A percentile compares a stretch with the other conserved stretches of the same genome.
Evolutionary conservation across 2,888 invertebrate genomes (phyloP).

Genomic region (Hesperia comma): DNA sequence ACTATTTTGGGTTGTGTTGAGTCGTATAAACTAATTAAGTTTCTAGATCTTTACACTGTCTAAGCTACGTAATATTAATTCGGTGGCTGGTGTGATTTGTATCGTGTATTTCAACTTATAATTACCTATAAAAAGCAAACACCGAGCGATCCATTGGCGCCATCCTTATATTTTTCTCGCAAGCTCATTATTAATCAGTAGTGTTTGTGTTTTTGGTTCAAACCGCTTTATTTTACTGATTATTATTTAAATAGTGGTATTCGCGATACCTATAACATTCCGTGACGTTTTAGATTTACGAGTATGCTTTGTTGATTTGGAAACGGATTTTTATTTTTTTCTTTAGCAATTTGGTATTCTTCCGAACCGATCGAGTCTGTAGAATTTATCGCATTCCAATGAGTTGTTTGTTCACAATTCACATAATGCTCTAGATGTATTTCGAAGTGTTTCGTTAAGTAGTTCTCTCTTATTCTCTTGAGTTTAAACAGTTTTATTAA

Average conservation of each 20-base stretch:
- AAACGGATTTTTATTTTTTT: constrained; percentile 1
- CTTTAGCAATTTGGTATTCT: neutral
- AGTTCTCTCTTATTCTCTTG: neutral
- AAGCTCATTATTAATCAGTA: constrained; percentile 27
- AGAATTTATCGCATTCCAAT: constrained; percentile 7
- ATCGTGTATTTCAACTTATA: neutral
- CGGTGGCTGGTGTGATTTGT: neutral
- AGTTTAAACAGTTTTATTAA: neutral
- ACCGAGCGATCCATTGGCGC: constrained; percentile 19
- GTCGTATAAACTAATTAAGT: neutral
- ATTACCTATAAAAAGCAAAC: constrained; percentile 12
- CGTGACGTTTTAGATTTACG: constrained; percentile 17
- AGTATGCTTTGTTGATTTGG: constrained; percentile 10
- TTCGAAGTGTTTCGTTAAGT: neutral
- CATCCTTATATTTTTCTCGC: constrained; percentile 27
- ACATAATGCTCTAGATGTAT: constrained; percentile 4
- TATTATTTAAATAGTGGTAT: constrained; percentile 19
- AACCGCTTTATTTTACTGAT: constrained; percentile 12
- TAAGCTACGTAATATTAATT: neutral
- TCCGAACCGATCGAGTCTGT: neutral
- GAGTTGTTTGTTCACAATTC: neutral
- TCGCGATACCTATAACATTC: constrained; percentile 12
- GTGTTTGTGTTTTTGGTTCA: constrained; percentile 17
- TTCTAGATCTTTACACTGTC: neutral
- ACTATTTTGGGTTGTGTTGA: neutral